Evolutionary conservation across 2,888 invertebrate genomes (phyloP).

Genomic region (Thysanoteuthis rhombus): DNA sequence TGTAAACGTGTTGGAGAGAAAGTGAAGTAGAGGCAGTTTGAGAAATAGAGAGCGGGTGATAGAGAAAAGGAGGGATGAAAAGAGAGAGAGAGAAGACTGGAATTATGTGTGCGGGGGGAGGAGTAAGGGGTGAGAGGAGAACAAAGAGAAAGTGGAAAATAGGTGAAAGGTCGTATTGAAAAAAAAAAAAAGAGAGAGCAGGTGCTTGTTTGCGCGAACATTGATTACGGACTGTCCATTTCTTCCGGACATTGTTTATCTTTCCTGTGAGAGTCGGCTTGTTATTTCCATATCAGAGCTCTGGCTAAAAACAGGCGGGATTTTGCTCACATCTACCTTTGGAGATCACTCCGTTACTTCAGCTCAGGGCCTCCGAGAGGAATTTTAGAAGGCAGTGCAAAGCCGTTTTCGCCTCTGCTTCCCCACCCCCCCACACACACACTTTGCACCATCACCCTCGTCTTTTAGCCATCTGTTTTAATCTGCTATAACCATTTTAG

Average conservation of each 20-base stretch:
- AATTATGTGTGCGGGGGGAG: background rate
- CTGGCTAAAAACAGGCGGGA: background rate
- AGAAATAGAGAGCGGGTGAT: background rate
- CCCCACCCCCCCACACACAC: too few species aligned
- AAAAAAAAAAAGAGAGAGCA: background rate
- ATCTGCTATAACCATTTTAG: too few species aligned
- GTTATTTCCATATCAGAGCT: background rate
- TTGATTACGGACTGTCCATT: constrained; percentile 12
- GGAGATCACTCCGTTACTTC: background rate
- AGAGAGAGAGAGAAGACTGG: background rate
- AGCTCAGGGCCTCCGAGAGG: too few species aligned
- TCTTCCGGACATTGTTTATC: background rate
- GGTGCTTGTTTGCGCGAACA: background rate
- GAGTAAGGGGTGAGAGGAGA: background rate
- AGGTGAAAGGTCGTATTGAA: background rate
- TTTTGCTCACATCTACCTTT: background rate
- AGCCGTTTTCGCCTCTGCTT: too few species aligned
- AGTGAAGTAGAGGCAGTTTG: background rate
- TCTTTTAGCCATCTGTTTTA: background rate
- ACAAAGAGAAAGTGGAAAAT: background rate
- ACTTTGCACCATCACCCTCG: background rate
- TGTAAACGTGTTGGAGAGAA: background rate
- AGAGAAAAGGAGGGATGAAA: background rate
- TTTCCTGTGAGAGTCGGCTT: background rate
- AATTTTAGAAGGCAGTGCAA: too few species aligned